phyloP scores from a whole-genome alignment of 64 coral and sea anemone species.

The Dendrophyllia cribrosa region DNA sequence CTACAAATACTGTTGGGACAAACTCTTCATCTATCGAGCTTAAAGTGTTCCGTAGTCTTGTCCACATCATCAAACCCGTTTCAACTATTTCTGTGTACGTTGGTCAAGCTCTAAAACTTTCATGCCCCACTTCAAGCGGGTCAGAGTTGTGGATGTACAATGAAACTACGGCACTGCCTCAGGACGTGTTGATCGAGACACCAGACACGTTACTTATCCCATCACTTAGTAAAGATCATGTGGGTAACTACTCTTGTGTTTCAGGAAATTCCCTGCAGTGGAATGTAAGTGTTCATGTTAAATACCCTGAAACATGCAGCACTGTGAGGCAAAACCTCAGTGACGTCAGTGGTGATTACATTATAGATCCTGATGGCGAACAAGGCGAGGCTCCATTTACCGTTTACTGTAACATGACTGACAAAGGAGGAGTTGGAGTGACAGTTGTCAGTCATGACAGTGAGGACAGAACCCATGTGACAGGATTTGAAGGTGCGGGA shows the following conservation, averaged over 20 bases:
- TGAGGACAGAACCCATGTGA: neutral
- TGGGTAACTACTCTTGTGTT: slow-evolving; percentile 27
- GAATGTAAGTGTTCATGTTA: neutral
- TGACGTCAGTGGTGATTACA: slow-evolving; percentile 11
- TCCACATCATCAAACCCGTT: neutral
- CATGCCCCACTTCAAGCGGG: neutral
- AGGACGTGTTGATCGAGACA: neutral
- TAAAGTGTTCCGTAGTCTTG: neutral
- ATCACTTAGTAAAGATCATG: neutral
- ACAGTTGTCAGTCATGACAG: slow-evolving; percentile 69
- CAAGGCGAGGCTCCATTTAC: slow-evolving; percentile 18
- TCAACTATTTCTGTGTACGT: neutral
- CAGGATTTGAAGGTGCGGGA: neutral
- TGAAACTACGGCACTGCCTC: neutral
- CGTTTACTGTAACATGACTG: slow-evolving; percentile 70
- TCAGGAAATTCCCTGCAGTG: neutral
- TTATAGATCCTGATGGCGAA: slow-evolving; percentile 36
- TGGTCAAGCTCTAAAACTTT: neutral
- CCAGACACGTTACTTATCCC: neutral
- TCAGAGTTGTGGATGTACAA: neutral
- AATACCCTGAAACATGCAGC: slow-evolving; percentile 14
- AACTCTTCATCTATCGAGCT: neutral
- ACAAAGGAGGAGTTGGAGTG: slow-evolving; percentile 41
- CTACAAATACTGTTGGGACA: neutral
- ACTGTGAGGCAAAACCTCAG: neutral